Evolutionary conservation across 2,888 invertebrate species (phyloP).

Genomic region (Taenaris catops): DNA sequence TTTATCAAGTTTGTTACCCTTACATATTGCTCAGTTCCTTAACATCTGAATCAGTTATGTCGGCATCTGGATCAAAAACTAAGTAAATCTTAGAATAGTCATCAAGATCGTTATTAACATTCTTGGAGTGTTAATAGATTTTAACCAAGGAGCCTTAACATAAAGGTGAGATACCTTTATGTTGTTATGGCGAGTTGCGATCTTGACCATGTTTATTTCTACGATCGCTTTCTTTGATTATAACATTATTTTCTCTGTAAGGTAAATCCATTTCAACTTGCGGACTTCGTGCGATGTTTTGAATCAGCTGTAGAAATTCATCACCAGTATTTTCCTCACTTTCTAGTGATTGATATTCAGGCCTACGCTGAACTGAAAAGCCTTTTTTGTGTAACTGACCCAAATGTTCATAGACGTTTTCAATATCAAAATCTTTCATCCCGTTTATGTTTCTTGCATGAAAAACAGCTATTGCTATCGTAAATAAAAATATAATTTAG

Average conservation of each 20-base stretch:
- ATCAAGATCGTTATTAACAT: conserved; percentile 20
- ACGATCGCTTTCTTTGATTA: background rate
- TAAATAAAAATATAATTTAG: background rate
- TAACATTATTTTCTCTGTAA: conserved; percentile 1
- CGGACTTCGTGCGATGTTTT: conserved; percentile 4
- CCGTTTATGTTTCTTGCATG: conserved; percentile 1
- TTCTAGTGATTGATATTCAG: conserved; percentile 1
- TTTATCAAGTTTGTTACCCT: too few species aligned
- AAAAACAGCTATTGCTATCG: background rate
- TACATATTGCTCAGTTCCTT: conserved; percentile 40
- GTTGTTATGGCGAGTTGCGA: conserved; percentile 1
- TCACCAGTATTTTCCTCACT: background rate
- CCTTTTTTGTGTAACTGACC: conserved; percentile 1
- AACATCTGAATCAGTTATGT: conserved; percentile 27
- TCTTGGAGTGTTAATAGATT: conserved; percentile 1
- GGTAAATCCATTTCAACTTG: background rate
- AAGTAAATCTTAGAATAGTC: conserved; percentile 49
- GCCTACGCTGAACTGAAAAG: background rate
- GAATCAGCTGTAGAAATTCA: background rate
- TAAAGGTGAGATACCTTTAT: too few species aligned
- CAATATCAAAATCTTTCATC: conserved; percentile 1
- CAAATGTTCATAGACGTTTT: conserved; percentile 2
- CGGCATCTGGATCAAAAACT: conserved; percentile 40
- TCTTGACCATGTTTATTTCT: background rate
- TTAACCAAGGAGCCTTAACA: conserved; percentile 10